Conservation (phyloP, 1,140 invertebrate species). For the Physella acuta region DNA sequence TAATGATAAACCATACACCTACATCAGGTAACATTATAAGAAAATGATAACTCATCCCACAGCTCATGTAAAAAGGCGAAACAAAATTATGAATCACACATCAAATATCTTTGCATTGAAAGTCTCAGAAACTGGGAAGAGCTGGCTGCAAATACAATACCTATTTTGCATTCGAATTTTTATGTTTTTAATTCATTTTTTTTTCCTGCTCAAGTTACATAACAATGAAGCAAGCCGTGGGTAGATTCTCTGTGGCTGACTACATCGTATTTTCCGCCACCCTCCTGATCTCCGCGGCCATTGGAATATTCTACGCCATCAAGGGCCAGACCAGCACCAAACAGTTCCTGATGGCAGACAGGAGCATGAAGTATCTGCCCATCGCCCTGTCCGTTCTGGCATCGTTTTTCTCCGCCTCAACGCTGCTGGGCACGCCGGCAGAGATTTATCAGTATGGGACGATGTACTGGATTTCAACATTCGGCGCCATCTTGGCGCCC, state of each 20-base stretch:
- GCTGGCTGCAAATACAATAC: no score
- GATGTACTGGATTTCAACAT: slow-evolving; percentile 45
- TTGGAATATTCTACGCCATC: slow-evolving; percentile 79
- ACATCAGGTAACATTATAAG: no score
- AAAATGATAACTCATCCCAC: no score
- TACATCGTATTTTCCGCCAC: slow-evolving; percentile 52
- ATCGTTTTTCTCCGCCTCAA: slow-evolving; percentile 87
- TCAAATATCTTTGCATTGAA: no score
- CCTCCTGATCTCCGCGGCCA: slow-evolving; percentile 61
- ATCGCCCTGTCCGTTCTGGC: slow-evolving; percentile 50
- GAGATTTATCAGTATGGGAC: slow-evolving; percentile 52
- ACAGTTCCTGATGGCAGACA: slow-evolving; percentile 77
- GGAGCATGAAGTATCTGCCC: slow-evolving; percentile 67
- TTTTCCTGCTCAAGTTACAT: no score
- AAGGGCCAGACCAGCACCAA: slow-evolving; percentile 81
- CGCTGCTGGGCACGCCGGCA: slow-evolving; percentile 59
- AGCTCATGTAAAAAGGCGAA: no score
- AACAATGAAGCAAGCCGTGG: no score
- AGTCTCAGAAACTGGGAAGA: no score
- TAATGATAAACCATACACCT: no score
- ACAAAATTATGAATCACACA: no score
- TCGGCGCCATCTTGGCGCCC: slow-evolving; percentile 39
- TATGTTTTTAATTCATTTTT: no score
- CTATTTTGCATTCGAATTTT: no score
- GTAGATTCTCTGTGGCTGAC: slow-evolving; percentile 33